phyloP scores from a whole-genome alignment of 2,797 vertebrate species.

The Acipenser oxyrinchus region DNA sequence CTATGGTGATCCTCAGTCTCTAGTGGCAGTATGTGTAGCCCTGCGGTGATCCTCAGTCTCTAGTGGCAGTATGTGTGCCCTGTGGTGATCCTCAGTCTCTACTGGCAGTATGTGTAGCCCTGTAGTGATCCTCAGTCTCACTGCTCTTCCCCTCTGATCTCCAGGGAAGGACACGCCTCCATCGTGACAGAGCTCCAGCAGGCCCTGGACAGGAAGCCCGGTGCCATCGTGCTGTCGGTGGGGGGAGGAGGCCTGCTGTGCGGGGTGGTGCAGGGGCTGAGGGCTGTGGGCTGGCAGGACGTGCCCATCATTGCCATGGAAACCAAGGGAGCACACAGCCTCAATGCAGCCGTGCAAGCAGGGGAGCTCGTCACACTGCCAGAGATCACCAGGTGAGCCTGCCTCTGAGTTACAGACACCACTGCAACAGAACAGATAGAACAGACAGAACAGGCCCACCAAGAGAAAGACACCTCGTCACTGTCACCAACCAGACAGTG shows the following conservation, averaged over 20 bases:
- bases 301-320: slow-evolving; percentile 78
- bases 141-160: not conserved
- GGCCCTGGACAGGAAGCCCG: slow-evolving; percentile 61
- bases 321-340: slow-evolving; percentile 75
- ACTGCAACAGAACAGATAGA: too few relatives aligned
- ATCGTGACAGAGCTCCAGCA: slow-evolving; percentile 72
- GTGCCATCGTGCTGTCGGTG: slow-evolving; percentile 72
- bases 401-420: not conserved
- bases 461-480: too few relatives aligned
- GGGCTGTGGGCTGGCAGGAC: slow-evolving; percentile 67
- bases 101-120: too few relatives aligned
- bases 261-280: slow-evolving; percentile 70
- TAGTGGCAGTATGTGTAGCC: too few relatives aligned
- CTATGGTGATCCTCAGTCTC: too few relatives aligned
- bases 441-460: too few relatives aligned
- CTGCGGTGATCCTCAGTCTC: too few relatives aligned
- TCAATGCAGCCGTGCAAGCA: slow-evolving; percentile 64
- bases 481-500: too few relatives aligned
- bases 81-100: too few relatives aligned
- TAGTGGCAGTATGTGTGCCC: too few relatives aligned
- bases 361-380: slow-evolving; percentile 70
- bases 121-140: too few relatives aligned
- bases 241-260: slow-evolving; percentile 82
- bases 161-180: slow-evolving; percentile 78
- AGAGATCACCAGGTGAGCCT: slow-evolving; percentile 72